Conservation (phyloP, 2,888 invertebrate genomes). For the Metopia argyrocephala region DNA sequence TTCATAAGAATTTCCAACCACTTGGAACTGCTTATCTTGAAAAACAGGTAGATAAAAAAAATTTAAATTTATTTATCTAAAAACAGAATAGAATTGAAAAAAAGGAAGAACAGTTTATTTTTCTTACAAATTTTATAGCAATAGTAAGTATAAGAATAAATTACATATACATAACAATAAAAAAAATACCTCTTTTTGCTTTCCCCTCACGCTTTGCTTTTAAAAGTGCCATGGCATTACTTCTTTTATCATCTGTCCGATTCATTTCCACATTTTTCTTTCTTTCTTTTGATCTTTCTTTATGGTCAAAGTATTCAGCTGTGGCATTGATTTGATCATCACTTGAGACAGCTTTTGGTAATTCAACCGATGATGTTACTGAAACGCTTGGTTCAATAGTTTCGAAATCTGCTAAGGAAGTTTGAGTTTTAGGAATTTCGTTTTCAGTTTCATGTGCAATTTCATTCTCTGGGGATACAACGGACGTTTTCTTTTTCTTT, state of each 20-base stretch:
- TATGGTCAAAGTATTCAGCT: conserved; percentile 82
- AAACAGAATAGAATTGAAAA: no score
- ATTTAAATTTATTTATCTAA: no score
- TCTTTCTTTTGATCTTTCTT: conserved; percentile 88
- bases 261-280: conserved; percentile 95
- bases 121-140: no score
- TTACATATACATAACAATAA: neutral
- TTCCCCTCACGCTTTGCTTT: conserved; percentile 95
- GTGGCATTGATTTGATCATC: conserved; percentile 47
- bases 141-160: no score
- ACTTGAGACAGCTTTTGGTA: neutral
- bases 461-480: conserved; percentile 13
- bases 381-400: conserved; percentile 34
- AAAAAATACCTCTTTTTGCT: conserved; percentile 84
- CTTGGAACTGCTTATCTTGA: no score
- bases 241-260: conserved; percentile 90
- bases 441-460: conserved; percentile 28
- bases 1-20: no score
- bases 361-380: neutral
- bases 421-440: neutral
- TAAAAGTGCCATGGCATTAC: conserved; percentile 95
- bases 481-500: conserved; percentile 57
- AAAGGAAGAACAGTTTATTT: no score
- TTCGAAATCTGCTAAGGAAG: conserved; percentile 28
- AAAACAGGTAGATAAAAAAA: no score